Conservation (phyloP, 2,113 vertebrate genomes). For the Probosciger aterrimus region DNA sequence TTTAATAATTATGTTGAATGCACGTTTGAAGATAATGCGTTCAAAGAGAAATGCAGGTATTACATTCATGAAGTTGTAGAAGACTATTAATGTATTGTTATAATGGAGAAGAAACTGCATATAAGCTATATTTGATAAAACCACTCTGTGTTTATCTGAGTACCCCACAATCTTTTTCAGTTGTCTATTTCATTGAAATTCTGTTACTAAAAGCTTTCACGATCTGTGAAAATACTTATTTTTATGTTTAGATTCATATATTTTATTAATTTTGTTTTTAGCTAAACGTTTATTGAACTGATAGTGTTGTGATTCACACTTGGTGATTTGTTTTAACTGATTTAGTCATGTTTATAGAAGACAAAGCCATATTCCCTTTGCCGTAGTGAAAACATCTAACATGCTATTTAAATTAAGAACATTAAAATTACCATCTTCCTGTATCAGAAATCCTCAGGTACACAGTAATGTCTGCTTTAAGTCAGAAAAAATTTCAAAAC, state of each 20-base stretch:
- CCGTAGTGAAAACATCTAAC: not conserved
- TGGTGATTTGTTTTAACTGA: not conserved
- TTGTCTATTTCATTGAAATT: not conserved
- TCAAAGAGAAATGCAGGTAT: not conserved
- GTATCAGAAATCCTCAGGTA: not conserved
- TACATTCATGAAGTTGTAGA: not conserved
- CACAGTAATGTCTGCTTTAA: not conserved
- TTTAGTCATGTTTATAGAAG: not conserved
- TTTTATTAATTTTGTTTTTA: not conserved
- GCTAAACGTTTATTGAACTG: not conserved
- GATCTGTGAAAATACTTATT: not conserved
- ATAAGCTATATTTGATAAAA: constrained; percentile 8
- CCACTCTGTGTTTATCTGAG: not conserved
- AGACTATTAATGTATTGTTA: not conserved
- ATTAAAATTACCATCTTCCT: not conserved
- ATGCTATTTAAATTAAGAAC: not conserved
- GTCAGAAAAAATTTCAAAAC: not conserved
- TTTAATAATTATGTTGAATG: constrained; percentile 6
- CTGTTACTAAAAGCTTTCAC: not conserved
- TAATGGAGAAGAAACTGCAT: not conserved
- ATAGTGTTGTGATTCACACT: not conserved
- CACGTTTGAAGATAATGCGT: not conserved
- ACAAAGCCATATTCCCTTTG: not conserved
- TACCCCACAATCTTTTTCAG: not conserved
- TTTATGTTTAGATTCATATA: not conserved